phyloP scores from a whole-genome alignment of 2,888 invertebrate genomes.

The Hypomecis atomaria region DNA sequence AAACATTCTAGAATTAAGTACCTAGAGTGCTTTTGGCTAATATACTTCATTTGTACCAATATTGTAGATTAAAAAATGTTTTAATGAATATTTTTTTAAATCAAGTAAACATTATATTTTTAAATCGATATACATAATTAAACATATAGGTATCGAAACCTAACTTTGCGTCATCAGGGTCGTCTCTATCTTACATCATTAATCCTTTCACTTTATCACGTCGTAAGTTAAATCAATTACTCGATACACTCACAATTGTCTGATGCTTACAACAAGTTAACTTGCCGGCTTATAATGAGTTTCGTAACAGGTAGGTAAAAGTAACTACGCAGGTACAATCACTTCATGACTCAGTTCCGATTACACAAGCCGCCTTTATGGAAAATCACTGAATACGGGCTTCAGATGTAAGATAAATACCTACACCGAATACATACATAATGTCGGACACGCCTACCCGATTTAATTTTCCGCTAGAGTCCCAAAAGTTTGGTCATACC shows the following conservation, averaged over 20 bases:
- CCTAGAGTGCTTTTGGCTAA: no score
- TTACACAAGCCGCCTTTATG: slow-evolving; percentile 20
- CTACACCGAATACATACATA: slow-evolving; percentile 33
- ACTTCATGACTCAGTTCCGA: slow-evolving; percentile 13
- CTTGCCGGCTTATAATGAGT: not conserved
- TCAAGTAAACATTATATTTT: no score
- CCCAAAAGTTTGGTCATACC: slow-evolving; percentile 44
- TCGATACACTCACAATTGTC: not conserved
- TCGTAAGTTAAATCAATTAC: not conserved
- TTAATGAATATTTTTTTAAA: no score
- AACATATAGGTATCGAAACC: no score
- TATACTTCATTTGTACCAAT: no score
- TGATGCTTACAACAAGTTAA: not conserved
- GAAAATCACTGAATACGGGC: slow-evolving; percentile 29
- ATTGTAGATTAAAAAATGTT: no score
- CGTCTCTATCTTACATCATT: no score
- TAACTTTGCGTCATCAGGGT: no score
- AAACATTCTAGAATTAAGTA: no score
- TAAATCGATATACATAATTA: no score
- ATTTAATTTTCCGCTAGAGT: slow-evolving; percentile 53
- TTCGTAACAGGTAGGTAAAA: slow-evolving; percentile 9
- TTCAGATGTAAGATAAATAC: slow-evolving; percentile 32
- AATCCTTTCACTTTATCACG: no score
- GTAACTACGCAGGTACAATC: slow-evolving; percentile 2
- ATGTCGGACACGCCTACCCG: slow-evolving; percentile 39